Percentiles rank a stretch among this genome's conserved stretches.
These are phyloP conservation scores for Odontomyia ornata DNA, from an alignment of 2,888 invertebrate species.

Conservation along the genomic window DNA sequence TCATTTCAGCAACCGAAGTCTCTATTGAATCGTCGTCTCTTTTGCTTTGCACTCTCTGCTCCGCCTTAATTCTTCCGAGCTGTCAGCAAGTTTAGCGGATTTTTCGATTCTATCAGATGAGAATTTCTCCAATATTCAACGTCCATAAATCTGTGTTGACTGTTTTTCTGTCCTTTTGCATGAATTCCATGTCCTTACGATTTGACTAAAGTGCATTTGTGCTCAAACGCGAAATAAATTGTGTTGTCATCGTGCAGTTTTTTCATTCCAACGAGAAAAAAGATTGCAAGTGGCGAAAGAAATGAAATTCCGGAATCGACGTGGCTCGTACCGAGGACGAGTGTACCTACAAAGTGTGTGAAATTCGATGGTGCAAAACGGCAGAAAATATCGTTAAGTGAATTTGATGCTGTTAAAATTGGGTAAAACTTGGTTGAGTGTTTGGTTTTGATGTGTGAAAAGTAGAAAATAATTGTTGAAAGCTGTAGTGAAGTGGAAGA, in stretches of 20 bases:
- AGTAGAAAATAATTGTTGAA: neutral
- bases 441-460: no score
- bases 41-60: neutral
- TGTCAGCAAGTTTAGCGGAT: slow-evolving; percentile 23
- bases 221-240: neutral
- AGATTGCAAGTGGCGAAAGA: neutral
- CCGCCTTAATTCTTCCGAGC: slow-evolving; percentile 33
- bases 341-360: neutral
- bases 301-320: slow-evolving; percentile 34
- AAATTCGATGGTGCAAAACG: neutral
- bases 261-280: neutral
- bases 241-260: slow-evolving; percentile 10
- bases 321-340: slow-evolving; percentile 35
- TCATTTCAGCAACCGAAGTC: no score
- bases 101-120: neutral
- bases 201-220: neutral
- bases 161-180: neutral
- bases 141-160: neutral
- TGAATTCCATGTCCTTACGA: neutral
- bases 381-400: neutral
- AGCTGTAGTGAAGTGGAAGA: neutral
- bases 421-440: no score
- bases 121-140: neutral
- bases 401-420: no score
- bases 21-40: no score